Evolutionary conservation across 2,113 vertebrate genomes (phyloP).

Genomic region (Ploceus nigricollis): DNA sequence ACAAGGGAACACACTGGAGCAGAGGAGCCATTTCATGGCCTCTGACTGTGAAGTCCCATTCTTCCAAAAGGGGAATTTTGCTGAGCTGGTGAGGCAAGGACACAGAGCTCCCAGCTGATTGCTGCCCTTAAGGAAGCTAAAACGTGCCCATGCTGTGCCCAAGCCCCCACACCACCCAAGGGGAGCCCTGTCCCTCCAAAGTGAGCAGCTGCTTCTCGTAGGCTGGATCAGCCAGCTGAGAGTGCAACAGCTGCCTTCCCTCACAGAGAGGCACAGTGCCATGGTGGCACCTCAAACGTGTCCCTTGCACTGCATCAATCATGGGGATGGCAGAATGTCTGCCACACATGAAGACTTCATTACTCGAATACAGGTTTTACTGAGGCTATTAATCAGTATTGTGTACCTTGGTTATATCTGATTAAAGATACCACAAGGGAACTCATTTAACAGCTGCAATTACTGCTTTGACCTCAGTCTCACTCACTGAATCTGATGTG

Average conservation of each 20-base stretch:
- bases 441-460: background rate
- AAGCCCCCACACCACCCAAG: background rate
- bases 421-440: background rate
- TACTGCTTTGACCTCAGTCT: background rate
- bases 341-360: background rate
- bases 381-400: background rate
- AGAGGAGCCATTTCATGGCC: background rate
- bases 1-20: background rate
- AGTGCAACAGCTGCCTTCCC: rapidly evolving
- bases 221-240: background rate
- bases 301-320: background rate
- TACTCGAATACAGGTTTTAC: background rate
- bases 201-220: rapidly evolving
- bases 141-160: rapidly evolving
- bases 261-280: background rate
- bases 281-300: rapidly evolving
- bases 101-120: background rate
- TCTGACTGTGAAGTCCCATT: background rate
- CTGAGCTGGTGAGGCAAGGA: background rate
- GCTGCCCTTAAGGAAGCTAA: background rate
- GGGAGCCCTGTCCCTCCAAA: background rate
- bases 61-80: background rate
- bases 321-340: background rate
- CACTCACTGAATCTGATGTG: background rate
- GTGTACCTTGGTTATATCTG: background rate